A percentile compares a stretch with the other conserved stretches of the same genome.
phyloP scores from a whole-genome alignment of 2,113 vertebrate genomes.

The Aptenodytes forsteri region DNA sequence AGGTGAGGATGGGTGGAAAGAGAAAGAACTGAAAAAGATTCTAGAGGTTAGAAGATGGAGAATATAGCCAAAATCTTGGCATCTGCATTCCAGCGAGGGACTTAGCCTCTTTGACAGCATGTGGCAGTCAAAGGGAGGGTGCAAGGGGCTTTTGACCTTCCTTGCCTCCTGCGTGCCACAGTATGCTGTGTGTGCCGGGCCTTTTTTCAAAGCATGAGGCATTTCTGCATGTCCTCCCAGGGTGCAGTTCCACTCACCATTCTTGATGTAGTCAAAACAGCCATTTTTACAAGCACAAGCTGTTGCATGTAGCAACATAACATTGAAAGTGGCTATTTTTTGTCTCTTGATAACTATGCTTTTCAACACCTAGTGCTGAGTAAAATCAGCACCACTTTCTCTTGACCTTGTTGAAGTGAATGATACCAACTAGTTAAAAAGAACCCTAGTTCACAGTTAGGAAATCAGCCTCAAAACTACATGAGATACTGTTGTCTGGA shows the following conservation, averaged over 20 bases:
- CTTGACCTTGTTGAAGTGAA: not conserved
- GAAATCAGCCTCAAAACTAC: not conserved
- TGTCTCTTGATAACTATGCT: not conserved
- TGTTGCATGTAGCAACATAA: fast-evolving
- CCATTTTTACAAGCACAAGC: not conserved
- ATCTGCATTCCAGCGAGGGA: not conserved
- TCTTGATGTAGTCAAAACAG: not conserved
- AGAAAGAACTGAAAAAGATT: not conserved
- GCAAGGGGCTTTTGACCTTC: not conserved
- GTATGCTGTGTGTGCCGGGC: fast-evolving
- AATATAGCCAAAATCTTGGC: not conserved
- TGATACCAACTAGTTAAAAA: not conserved
- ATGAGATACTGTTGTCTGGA: not conserved
- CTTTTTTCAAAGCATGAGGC: not conserved
- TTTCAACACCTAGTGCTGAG: not conserved
- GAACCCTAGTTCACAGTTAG: not conserved
- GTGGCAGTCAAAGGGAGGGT: not conserved
- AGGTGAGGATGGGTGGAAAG: not conserved
- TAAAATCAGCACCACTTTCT: not conserved
- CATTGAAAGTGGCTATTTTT: fast-evolving
- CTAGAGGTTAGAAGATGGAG: not conserved
- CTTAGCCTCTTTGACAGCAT: not conserved
- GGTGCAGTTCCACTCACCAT: not conserved
- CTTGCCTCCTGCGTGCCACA: not conserved
- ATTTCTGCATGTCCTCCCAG: not conserved